phyloP scores from a whole-genome alignment of 1,140 invertebrate species.

The Caenorhabditis tropicalis region DNA sequence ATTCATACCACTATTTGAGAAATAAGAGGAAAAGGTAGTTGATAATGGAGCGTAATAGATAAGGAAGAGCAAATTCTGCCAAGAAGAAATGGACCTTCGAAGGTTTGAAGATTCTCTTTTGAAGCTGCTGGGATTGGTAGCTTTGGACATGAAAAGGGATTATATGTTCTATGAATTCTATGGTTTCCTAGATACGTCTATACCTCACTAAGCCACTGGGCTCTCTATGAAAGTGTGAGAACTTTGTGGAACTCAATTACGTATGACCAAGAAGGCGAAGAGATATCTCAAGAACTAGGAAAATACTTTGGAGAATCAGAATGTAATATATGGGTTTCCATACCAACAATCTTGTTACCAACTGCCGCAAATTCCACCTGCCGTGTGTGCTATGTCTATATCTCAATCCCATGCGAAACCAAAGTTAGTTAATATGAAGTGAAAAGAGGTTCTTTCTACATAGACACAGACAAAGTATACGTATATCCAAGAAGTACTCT shows the following conservation, averaged over 20 bases:
- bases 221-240: neutral
- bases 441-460: too few species aligned
- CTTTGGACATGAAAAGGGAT: neutral
- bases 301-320: neutral
- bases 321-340: neutral
- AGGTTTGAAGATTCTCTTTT: too few species aligned
- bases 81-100: neutral
- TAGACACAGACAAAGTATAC: too few species aligned
- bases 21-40: neutral
- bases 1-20: neutral
- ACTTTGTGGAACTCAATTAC: too few species aligned
- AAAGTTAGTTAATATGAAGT: too few species aligned
- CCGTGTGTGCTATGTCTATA: neutral
- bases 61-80: constrained; percentile 29
- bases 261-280: too few species aligned
- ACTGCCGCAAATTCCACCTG: neutral
- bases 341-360: constrained; percentile 34
- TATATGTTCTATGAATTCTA: neutral
- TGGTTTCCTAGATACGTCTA: neutral
- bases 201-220: neutral
- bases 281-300: neutral
- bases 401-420: neutral
- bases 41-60: neutral
- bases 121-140: too few species aligned
- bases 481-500: too few species aligned